These are phyloP conservation scores for Passer domesticus DNA, from an alignment of 2,113 vertebrate species.

Conservation along the genomic window DNA sequence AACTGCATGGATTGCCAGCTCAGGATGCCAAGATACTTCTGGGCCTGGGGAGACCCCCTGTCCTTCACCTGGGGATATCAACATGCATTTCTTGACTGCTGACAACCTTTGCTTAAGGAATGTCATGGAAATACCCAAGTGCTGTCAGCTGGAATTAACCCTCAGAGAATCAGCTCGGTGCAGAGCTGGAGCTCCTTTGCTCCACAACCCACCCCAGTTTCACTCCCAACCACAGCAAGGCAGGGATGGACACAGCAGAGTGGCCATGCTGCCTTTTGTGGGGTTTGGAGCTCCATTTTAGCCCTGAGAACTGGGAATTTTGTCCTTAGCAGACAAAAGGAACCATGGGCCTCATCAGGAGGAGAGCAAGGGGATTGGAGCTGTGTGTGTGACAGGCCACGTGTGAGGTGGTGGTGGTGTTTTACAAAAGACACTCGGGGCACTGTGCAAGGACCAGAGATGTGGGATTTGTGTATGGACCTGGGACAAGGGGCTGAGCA, in stretches of 20 bases:
- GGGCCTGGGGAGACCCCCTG: background rate
- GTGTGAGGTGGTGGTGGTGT: fast-evolving
- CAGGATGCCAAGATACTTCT: background rate
- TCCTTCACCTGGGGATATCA: background rate
- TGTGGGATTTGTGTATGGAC: background rate
- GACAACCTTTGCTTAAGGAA: background rate
- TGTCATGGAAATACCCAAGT: background rate
- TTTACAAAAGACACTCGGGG: background rate
- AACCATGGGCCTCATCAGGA: fast-evolving
- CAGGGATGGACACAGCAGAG: background rate
- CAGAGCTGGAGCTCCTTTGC: background rate
- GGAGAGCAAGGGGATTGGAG: background rate
- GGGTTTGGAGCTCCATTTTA: background rate
- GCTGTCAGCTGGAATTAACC: background rate
- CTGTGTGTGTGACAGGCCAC: background rate
- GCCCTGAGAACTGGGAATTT: background rate
- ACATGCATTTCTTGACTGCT: background rate
- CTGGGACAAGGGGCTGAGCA: background rate
- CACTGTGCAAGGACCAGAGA: background rate
- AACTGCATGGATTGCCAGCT: background rate
- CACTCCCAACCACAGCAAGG: background rate
- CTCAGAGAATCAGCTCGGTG: background rate
- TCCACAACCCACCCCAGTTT: background rate
- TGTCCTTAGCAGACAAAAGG: background rate
- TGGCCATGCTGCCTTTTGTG: background rate